A percentile compares a stretch with the other conserved stretches of the same genome.
phyloP scores from a whole-genome alignment of 2,797 vertebrate species.

The Adrianichthys oophorus region DNA sequence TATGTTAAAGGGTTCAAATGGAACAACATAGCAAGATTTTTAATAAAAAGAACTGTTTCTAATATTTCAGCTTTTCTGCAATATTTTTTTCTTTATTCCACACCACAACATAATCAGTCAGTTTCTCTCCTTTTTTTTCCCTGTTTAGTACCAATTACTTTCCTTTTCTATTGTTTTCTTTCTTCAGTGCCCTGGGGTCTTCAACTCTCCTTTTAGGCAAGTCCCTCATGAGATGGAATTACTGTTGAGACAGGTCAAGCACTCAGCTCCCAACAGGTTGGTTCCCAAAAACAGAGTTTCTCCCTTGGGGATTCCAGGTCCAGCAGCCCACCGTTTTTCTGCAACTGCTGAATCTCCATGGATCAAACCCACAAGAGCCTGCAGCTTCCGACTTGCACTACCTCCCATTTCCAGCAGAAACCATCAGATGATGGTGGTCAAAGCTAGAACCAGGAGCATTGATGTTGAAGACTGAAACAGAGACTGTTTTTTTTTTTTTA shows the following conservation, averaged over 20 bases:
- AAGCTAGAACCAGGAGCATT: constrained; percentile 3
- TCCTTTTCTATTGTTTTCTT: constrained; percentile 13
- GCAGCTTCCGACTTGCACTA: constrained; percentile 63
- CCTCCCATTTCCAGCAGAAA: constrained; percentile 81
- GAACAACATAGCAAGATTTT: no score
- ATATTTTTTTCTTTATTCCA: no score
- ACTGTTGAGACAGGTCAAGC: constrained; percentile 83
- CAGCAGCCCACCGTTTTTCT: constrained; percentile 29
- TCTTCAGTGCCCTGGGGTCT: constrained; percentile 86
- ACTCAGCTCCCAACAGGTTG: constrained; percentile 56
- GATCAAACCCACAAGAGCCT: constrained; percentile 45
- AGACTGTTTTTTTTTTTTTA: neutral
- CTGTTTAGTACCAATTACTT: neutral
- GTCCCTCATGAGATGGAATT: constrained; percentile 88
- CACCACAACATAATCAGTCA: neutral
- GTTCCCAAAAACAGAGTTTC: constrained; percentile 29
- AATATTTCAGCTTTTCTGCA: neutral
- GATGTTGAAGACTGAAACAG: constrained; percentile 3
- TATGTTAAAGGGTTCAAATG: no score
- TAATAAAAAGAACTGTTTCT: no score
- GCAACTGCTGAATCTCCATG: constrained; percentile 45
- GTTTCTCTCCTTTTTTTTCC: constrained; percentile 5
- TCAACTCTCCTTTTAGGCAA: constrained; percentile 87
- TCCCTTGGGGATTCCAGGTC: constrained; percentile 35
- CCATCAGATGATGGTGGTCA: constrained; percentile 81